Conservation (phyloP, 2,797 vertebrate species). For the Myotis planiceps region DNA sequence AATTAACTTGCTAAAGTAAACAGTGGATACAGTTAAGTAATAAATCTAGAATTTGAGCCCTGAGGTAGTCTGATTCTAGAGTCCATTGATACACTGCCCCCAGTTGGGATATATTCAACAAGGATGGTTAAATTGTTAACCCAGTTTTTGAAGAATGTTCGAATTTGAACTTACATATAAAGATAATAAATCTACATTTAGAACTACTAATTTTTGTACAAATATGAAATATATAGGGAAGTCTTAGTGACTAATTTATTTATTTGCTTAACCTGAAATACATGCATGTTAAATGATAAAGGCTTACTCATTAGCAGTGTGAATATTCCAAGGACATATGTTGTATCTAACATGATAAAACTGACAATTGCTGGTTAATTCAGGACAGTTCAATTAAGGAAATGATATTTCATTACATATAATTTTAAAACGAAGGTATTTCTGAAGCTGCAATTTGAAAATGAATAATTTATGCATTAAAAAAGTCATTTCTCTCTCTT, state of each 20-base stretch:
- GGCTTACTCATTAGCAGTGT: background rate
- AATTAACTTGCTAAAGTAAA: background rate
- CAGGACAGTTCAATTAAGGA: conserved; percentile 1
- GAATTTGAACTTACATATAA: background rate
- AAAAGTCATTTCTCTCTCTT: background rate
- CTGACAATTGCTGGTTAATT: background rate
- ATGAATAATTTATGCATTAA: conserved; percentile 22
- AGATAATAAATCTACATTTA: background rate
- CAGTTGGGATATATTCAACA: background rate
- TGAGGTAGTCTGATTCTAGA: background rate
- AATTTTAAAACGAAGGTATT: conserved; percentile 18
- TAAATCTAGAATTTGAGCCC: background rate
- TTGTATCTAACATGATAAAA: conserved; percentile 6
- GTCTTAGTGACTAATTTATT: background rate
- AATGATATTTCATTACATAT: background rate
- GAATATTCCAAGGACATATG: background rate
- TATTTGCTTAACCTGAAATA: conserved; percentile 32
- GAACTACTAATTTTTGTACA: conserved; percentile 19
- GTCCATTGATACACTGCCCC: background rate
- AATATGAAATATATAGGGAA: background rate
- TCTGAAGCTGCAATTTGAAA: conserved; percentile 37
- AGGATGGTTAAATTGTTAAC: conserved; percentile 6
- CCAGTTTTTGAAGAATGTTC: background rate
- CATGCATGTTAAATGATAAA: background rate
- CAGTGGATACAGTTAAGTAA: background rate